phyloP scores from a whole-genome alignment of 2,888 invertebrate genomes.

The Cephus pygmeus region DNA sequence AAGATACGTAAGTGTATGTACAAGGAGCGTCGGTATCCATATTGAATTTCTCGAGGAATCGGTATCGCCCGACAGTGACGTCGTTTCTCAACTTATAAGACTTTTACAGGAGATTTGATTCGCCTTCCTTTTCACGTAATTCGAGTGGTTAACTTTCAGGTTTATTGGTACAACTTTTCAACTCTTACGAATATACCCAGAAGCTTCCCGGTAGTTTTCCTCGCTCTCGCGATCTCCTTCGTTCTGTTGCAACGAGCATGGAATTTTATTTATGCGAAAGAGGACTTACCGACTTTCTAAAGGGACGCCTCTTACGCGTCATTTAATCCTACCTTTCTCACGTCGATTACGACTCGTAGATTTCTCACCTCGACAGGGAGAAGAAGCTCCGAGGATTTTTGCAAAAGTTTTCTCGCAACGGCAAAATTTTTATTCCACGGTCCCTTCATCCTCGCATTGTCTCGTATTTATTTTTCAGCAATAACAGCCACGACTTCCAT shows the following conservation, averaged over 20 bases:
- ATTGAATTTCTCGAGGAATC: neutral
- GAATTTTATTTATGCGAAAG: neutral
- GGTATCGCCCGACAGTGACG: neutral
- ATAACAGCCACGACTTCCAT: neutral
- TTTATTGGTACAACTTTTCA: neutral
- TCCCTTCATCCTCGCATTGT: neutral
- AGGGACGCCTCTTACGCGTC: neutral
- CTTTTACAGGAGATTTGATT: neutral
- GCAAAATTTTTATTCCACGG: neutral
- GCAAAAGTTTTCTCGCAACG: neutral
- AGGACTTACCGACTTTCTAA: neutral
- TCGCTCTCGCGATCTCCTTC: neutral
- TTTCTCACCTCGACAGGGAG: neutral
- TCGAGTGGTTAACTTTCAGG: neutral
- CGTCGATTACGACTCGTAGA: neutral
- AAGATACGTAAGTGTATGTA: neutral
- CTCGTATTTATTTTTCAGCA: neutral
- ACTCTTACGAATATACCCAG: neutral
- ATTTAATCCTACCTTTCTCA: neutral
- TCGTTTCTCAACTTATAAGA: neutral
- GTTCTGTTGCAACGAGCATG: neutral
- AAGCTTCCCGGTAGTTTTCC: neutral
- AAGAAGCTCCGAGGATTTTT: neutral
- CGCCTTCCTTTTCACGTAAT: neutral
- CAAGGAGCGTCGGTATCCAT: neutral